These are phyloP conservation scores for Argentina silus DNA, from an alignment of 2,797 vertebrate genomes.

Conservation along the genomic window DNA sequence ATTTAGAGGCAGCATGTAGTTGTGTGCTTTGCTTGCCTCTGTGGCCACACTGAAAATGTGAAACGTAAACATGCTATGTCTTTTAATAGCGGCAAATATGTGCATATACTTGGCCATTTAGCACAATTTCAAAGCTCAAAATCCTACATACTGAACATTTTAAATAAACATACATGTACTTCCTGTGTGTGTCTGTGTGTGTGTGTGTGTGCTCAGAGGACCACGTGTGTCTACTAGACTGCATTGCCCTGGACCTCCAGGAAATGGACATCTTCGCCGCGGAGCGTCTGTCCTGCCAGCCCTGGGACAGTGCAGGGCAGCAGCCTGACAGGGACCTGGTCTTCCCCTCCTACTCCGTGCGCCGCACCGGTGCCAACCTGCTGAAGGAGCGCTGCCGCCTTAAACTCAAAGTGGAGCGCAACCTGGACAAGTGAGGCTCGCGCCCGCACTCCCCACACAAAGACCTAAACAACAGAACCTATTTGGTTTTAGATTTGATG, in stretches of 20 bases:
- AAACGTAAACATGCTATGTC: too few relatives aligned
- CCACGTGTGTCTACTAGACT: conserved; percentile 91
- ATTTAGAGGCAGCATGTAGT: too few relatives aligned
- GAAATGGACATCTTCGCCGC: conserved; percentile 98
- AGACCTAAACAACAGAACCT: too few relatives aligned
- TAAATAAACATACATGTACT: not conserved
- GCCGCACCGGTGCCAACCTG: conserved; percentile 87
- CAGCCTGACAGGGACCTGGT: conserved; percentile 75
- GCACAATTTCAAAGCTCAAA: too few relatives aligned
- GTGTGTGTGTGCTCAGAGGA: conserved; percentile 72
- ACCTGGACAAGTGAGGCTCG: conserved; percentile 88
- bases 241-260: conserved; percentile 92
- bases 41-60: too few relatives aligned
- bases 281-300: conserved; percentile 76
- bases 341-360: conserved; percentile 89
- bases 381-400: conserved; percentile 90
- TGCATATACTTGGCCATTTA: too few relatives aligned
- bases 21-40: too few relatives aligned
- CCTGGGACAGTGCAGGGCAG: conserved; percentile 67
- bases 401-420: conserved; percentile 92
- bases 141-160: not conserved
- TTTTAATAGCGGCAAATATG: too few relatives aligned
- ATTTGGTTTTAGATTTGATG: too few relatives aligned
- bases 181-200: not conserved
- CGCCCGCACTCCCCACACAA: too few relatives aligned